Conservation (phyloP, 2,797 vertebrate species). For the Lagodon rhomboides region DNA sequence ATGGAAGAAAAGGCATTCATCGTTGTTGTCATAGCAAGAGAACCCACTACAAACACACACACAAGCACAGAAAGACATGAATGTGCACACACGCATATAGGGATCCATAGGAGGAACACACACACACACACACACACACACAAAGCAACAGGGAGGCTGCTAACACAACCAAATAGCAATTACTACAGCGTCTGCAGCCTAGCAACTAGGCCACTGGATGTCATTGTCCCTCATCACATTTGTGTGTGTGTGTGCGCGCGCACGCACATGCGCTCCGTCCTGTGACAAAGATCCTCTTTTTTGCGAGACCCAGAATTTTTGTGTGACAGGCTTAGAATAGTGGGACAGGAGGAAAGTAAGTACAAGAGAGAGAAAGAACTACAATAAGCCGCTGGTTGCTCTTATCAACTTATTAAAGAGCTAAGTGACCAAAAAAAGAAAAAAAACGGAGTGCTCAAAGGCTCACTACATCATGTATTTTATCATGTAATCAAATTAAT, state of each 20-base stretch:
- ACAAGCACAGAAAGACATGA: slow-evolving; percentile 40
- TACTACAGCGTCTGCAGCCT: slow-evolving; percentile 72
- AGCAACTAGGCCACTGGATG: slow-evolving; percentile 76
- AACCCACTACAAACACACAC: slow-evolving; percentile 51
- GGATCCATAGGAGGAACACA: slow-evolving; percentile 26
- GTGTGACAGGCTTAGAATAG: slow-evolving; percentile 66
- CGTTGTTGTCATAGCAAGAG: slow-evolving; percentile 58
- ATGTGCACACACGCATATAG: slow-evolving; percentile 25
- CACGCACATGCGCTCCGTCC: slow-evolving; percentile 3
- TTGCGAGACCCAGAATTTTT: slow-evolving; percentile 53
- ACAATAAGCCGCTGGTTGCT: slow-evolving; percentile 14
- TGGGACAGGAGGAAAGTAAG: slow-evolving; percentile 23
- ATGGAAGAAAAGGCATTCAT: slow-evolving; percentile 52
- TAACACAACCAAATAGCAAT: slow-evolving; percentile 75
- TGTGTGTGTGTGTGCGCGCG: slow-evolving; percentile 43
- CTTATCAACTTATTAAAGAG: slow-evolving; percentile 16
- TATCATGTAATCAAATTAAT: slow-evolving; percentile 20
- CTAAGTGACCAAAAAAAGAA: not conserved
- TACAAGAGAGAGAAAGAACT: slow-evolving; percentile 1
- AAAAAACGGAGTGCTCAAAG: not conserved
- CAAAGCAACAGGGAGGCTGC: slow-evolving; percentile 69
- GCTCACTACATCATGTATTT: slow-evolving; percentile 20
- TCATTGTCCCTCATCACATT: slow-evolving; percentile 65
- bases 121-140: slow-evolving; percentile 37
- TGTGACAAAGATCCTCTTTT: slow-evolving; percentile 66